These are phyloP conservation scores for Rhinogobius similis DNA, from an alignment of 2,113 vertebrate genomes.

Conservation along the genomic window DNA sequence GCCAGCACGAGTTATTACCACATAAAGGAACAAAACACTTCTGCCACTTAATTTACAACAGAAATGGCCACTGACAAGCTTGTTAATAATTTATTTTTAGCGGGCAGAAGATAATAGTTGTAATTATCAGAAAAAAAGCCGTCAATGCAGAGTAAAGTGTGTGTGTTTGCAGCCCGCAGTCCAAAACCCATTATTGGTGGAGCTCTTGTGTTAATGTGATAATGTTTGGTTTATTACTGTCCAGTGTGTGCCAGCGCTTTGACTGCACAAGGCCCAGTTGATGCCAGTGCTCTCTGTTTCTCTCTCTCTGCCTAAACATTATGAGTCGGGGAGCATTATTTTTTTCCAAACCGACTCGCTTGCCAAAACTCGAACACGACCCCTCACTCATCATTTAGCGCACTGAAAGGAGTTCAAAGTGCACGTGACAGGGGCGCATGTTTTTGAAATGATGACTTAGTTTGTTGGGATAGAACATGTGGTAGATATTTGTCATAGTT, in stretches of 20 bases:
- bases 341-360: constrained; percentile 12
- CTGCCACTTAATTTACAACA: constrained; percentile 59
- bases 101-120: constrained; percentile 58
- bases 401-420: not conserved
- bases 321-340: constrained; percentile 11
- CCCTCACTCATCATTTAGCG: no score
- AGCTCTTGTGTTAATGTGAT: constrained; percentile 64
- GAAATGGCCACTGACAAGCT: constrained; percentile 63
- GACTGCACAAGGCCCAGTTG: constrained; percentile 35
- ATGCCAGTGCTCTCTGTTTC: constrained; percentile 25
- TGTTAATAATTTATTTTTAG: constrained; percentile 36
- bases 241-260: constrained; percentile 37
- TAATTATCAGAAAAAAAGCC: constrained; percentile 66
- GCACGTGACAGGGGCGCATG: no score
- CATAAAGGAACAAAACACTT: constrained; percentile 35
- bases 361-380: constrained; percentile 24
- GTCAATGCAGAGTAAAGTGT: constrained; percentile 19
- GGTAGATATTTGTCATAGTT: no score
- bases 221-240: constrained; percentile 67
- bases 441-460: no score
- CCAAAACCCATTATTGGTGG: constrained; percentile 47
- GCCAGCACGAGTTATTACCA: constrained; percentile 38
- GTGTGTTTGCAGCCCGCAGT: constrained; percentile 24
- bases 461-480: no score
- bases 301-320: constrained; percentile 21